Evolutionary conservation across 2,797 vertebrate genomes (phyloP), one percentile per base, ranked within the genome.

Genomic region (Lepus townsendii): DNA sequence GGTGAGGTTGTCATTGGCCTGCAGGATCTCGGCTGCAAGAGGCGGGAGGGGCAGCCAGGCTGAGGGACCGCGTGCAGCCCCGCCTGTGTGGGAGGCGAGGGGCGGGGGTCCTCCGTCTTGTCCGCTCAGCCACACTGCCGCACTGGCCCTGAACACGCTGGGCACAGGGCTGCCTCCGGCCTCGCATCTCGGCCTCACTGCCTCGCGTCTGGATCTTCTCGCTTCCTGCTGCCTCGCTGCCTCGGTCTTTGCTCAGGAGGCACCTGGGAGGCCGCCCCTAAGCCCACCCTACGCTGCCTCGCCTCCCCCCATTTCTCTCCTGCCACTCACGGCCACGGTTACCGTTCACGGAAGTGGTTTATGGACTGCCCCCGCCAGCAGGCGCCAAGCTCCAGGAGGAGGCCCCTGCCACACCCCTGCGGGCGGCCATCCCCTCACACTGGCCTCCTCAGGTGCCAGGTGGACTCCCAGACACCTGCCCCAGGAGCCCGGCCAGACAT

Each of bases 1-100:
- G 1, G 99, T 99, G 97, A 99, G 98, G 98, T 98, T 99, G 98
- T 99, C 99, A 14, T 99, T 99, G 96, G 99, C 99, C 98, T 99
- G 99, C 92, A 99, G 98, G 97, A 99, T 99, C 95, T 99, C 99
- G 50, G 99, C 99, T 99, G 92, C 57, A 97, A 97, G 0, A 35
- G 38, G 88, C 86, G 0, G 77, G 68, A 83, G 50, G 60, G 68
- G n/a, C 5, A 65, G 88, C 5, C 26, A 71, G 89, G 66, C 13
- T 96, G 47, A 75, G 79, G 60, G 47, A 24, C 5, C 7, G 24
- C 7, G 68, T 1, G 30, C 76, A 77, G 13, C 27, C 35, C 27
- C 42, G 60, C 10, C 20, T 27, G 71, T 0, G 0, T 13, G 14
- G 8, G 50, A 42, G 1, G 42, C 62, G 79, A 11, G 8, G 16